These are phyloP conservation scores for Myotis planiceps DNA, from an alignment of 2,797 vertebrate genomes.

Conservation along the genomic window DNA sequence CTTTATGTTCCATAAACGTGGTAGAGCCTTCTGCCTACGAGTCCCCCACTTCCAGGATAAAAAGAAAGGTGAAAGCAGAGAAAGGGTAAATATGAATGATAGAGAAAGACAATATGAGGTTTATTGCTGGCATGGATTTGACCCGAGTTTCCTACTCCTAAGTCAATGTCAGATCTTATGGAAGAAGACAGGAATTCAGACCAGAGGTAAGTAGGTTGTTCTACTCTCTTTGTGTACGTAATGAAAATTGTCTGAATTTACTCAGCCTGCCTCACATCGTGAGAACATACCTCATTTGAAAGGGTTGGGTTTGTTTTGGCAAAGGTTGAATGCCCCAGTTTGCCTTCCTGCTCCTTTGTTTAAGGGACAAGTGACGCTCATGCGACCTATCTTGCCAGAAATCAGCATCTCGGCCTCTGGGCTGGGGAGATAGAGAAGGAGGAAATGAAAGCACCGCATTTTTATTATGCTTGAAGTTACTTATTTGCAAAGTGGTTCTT, in stretches of 20 bases:
- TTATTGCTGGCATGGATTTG: neutral
- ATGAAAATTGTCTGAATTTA: constrained; percentile 29
- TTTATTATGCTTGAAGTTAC: constrained; percentile 4
- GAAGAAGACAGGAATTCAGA: constrained; percentile 38
- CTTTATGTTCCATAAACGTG: neutral
- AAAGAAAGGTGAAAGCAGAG: neutral
- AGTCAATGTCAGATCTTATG: neutral
- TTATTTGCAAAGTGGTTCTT: constrained; percentile 41
- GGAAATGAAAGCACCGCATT: neutral
- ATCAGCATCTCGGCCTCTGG: neutral
- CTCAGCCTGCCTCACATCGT: neutral
- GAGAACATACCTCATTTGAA: constrained; percentile 23
- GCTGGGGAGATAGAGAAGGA: neutral
- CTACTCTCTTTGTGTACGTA: neutral
- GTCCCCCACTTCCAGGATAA: neutral
- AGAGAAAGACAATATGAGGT: neutral
- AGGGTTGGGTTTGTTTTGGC: constrained; percentile 43
- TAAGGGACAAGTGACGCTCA: neutral
- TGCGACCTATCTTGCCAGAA: neutral
- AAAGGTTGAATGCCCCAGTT: constrained; percentile 28
- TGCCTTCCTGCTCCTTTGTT: constrained; percentile 43
- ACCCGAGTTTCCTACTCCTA: neutral
- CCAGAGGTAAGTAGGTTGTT: constrained; percentile 8
- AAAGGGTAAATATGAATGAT: neutral
- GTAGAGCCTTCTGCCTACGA: neutral